Evolutionary conservation across 2,113 vertebrate species (phyloP), one percentile per base, ranked within the genome.

Genomic region (sheep (Ovis aries)): DNA sequence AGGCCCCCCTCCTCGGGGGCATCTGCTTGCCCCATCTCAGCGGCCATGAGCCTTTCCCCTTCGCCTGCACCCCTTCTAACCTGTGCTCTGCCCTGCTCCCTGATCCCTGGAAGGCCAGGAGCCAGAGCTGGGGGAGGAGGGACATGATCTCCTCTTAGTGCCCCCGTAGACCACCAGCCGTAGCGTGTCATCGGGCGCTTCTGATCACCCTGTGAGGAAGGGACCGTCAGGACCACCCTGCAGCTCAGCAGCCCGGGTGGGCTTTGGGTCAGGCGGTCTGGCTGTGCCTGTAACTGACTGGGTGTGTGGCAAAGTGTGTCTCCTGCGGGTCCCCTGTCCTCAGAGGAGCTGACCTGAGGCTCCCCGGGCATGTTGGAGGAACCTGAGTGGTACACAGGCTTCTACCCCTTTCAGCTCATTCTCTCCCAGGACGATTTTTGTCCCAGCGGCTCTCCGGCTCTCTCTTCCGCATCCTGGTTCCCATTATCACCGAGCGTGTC

Each of bases 121-220:
- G 80, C 85, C 67, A 55, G 84, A 15, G 62, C 40, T 19, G 74
- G 57, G 64, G 62, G 36, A 3, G 4, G 17, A 23, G 62, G 29
- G 23, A 45, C 2, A 17, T 11, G 67, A 64, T 3, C 50, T 10
- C 0, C 43, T 7, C 0, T 80, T 57, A 60, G 64, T 36, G 40
- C 57, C 57, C 27, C 57, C 21, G 4, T 59, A 10, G 57, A 12
- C 36, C 59, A 11, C 40, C 48, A 92, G 85, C 84, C 52, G 85
- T 45, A 21, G 48, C 6, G 55, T 16, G 40, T 87, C 59, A 3
- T 29, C 40, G 2, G 0, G 43, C 3, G 0, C 13, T 84, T 74
- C 64, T 53, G 17, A 1, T 12, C 36, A 5, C 59, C 36, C 64
- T 15, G 7, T 29, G 48, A 88, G 67, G 64, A 71, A 31, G 50